These are phyloP conservation scores for Thalassoma bifasciatum DNA, from an alignment of 2,113 vertebrate species.

Conservation along the genomic window DNA sequence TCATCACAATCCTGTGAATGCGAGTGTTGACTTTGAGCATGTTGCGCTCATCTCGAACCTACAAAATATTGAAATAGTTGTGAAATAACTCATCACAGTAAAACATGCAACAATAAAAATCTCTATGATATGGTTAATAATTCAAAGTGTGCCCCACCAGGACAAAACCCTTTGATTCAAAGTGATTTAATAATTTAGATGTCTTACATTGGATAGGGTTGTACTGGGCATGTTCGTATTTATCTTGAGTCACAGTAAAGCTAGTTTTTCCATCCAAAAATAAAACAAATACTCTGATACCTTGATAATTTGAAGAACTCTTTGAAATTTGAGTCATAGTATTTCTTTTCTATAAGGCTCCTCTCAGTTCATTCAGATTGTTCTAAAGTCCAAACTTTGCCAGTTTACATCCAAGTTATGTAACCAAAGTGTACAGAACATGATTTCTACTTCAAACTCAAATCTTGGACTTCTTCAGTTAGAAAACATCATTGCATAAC, in stretches of 20 bases:
- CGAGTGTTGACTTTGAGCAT: slow-evolving; percentile 95
- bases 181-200: background rate
- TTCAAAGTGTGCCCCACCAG: background rate
- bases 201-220: background rate
- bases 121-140: too few species aligned
- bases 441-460: background rate
- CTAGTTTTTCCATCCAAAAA: too few species aligned
- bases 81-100: background rate
- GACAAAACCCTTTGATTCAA: background rate
- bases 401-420: background rate
- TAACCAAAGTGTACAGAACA: background rate
- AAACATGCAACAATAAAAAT: background rate
- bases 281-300: too few species aligned
- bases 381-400: background rate
- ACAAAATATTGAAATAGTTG: slow-evolving; percentile 8
- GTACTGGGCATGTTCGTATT: background rate
- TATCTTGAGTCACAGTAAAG: background rate
- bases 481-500: background rate
- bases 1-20: slow-evolving; percentile 91
- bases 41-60: slow-evolving; percentile 95
- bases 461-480: background rate
- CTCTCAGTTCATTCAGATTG: background rate
- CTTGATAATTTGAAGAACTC: too few species aligned
- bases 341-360: too few species aligned
- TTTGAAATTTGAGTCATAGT: too few species aligned